A percentile compares a stretch with the other conserved stretches of the same genome.
phyloP scores from a whole-genome alignment of 2,113 vertebrate genomes.

The Stercorarius parasiticus region DNA sequence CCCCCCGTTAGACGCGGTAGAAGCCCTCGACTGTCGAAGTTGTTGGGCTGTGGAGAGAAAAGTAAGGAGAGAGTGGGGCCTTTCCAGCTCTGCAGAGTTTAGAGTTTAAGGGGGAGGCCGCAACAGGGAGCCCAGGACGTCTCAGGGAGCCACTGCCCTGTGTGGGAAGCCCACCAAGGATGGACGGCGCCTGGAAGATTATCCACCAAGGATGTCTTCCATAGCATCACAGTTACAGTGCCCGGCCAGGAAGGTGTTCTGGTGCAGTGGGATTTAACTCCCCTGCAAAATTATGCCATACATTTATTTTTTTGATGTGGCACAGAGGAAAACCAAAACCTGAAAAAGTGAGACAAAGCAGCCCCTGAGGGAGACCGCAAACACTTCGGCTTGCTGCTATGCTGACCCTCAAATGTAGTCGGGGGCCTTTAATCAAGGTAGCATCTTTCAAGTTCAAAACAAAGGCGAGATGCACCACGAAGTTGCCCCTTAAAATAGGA shows the following conservation, averaged over 20 bases:
- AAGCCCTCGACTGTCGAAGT: background rate
- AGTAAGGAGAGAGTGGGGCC: accelerated
- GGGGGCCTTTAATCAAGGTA: background rate
- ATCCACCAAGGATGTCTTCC: background rate
- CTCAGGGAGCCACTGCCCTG: too few species aligned
- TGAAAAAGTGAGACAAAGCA: background rate
- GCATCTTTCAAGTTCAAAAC: background rate
- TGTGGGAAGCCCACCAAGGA: background rate
- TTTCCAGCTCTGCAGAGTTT: accelerated
- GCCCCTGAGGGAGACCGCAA: too few species aligned
- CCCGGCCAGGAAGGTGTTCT: background rate
- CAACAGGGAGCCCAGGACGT: background rate
- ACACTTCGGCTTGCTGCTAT: accelerated
- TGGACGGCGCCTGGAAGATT: accelerated
- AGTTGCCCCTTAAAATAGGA: background rate
- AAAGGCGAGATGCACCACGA: background rate
- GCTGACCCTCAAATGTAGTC: background rate
- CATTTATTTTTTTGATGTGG: background rate
- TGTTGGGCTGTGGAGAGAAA: background rate
- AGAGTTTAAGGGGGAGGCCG: accelerated
- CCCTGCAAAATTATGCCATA: accelerated
- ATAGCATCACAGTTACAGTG: background rate
- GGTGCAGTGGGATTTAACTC: background rate
- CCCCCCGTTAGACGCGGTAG: accelerated
- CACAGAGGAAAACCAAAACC: background rate